Percentiles rank a stretch among this genome's conserved stretches.
Conservation (phyloP, 1,140 invertebrate genomes). For the Micrasema longulum region DNA sequence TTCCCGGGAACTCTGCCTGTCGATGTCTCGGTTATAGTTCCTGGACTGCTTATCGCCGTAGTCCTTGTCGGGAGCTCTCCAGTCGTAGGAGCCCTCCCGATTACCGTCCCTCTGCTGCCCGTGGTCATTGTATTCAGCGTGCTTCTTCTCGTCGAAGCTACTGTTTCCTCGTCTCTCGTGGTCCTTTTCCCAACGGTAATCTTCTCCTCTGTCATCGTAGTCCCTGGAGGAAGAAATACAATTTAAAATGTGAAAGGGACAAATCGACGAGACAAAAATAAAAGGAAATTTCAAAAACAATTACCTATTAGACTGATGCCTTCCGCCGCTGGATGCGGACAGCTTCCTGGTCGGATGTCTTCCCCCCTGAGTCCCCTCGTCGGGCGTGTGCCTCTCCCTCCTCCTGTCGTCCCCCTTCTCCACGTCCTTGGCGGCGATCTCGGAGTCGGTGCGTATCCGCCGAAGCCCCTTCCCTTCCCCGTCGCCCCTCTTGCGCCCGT, state of each 20-base stretch:
- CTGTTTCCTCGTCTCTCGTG: conserved; percentile 49
- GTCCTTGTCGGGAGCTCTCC: conserved; percentile 53
- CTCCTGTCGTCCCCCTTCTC: conserved; percentile 56
- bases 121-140: conserved; percentile 50
- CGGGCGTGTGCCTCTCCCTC: conserved; percentile 51
- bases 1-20: conserved; percentile 65
- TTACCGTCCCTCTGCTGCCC: conserved; percentile 27
- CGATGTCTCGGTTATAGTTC: conserved; percentile 60
- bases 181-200: conserved; percentile 50
- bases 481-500: conserved; percentile 35
- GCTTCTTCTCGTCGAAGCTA: conserved; percentile 51
- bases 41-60: conserved; percentile 59
- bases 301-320: conserved; percentile 49
- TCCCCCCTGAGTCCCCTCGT: conserved; percentile 44
- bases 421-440: conserved; percentile 47
- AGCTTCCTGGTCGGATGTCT: conserved; percentile 48
- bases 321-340: conserved; percentile 49
- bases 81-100: conserved; percentile 49
- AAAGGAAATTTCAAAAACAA: no score
- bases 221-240: conserved; percentile 47
- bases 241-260: no score
- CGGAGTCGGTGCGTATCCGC: conserved; percentile 49
- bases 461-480: conserved; percentile 35
- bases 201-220: conserved; percentile 48
- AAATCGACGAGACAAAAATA: no score